Conservation (phyloP, 2,113 vertebrate species). For the Gymnorhina tibicen region DNA sequence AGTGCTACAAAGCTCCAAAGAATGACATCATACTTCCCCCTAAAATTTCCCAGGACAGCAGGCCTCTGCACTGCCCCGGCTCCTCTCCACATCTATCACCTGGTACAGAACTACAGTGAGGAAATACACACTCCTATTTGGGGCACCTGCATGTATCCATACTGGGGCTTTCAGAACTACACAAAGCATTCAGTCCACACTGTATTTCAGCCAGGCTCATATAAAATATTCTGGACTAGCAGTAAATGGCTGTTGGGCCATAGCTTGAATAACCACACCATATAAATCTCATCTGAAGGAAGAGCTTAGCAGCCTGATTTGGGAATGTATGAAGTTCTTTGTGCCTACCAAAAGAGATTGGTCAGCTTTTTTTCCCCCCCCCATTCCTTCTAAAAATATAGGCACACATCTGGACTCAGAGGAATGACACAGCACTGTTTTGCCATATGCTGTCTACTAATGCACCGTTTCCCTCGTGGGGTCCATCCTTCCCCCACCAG, state of each 20-base stretch:
- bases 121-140: not conserved
- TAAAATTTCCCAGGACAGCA: not conserved
- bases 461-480: rapidly evolving
- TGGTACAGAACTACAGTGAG: not conserved
- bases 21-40: not conserved
- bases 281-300: not conserved
- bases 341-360: not conserved
- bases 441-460: not conserved
- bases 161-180: not conserved
- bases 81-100: not conserved
- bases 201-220: not conserved
- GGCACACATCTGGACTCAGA: not conserved
- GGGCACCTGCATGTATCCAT: too few species aligned
- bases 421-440: not conserved
- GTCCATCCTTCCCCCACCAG: not conserved
- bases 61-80: not conserved
- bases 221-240: not conserved
- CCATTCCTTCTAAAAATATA: not conserved
- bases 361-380: not conserved
- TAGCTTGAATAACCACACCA: not conserved
- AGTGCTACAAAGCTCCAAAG: not conserved
- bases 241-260: not conserved
- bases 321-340: not conserved
- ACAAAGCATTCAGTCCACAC: not conserved
- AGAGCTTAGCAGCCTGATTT: not conserved